A percentile compares a stretch with the other conserved stretches of the same genome.
phyloP scores from a whole-genome alignment of 2,113 vertebrate genomes.

The Leucosticte australis region DNA sequence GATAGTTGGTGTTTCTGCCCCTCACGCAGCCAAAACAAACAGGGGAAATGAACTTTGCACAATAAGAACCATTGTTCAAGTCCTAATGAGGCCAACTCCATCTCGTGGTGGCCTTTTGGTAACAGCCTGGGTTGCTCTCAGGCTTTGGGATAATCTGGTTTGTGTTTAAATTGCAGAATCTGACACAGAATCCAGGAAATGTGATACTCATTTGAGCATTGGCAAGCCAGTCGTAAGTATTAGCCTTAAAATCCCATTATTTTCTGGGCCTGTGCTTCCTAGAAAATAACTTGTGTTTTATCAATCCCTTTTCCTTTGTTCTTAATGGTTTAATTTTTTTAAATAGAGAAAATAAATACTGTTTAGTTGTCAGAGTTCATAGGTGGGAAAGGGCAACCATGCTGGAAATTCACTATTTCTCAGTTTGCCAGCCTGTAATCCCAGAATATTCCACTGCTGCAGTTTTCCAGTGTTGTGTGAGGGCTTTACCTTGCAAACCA shows the following conservation, averaged over 20 bases:
- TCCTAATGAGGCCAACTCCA: constrained; percentile 20
- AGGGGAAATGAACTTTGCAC: constrained; percentile 53
- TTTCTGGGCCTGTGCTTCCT: not conserved
- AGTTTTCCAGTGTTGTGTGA: not conserved
- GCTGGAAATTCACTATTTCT: not conserved
- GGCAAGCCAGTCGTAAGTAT: constrained; percentile 79
- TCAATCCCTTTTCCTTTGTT: not conserved
- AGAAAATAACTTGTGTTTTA: not conserved
- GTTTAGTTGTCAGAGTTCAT: not conserved
- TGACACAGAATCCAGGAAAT: constrained; percentile 71
- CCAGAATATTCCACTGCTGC: not conserved
- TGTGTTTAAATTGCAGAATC: constrained; percentile 68
- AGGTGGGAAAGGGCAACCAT: not conserved
- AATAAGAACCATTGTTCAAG: constrained; percentile 48
- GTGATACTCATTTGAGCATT: constrained; percentile 69
- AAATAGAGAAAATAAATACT: not conserved
- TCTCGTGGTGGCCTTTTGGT: constrained; percentile 41
- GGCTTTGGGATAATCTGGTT: constrained; percentile 23
- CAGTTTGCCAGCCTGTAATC: not conserved
- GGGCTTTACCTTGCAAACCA: not conserved
- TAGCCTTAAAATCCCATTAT: not conserved
- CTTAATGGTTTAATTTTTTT: not conserved
- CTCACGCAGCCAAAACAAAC: constrained; percentile 49
- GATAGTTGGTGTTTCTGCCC: constrained; percentile 28
- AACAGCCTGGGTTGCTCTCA: not conserved